Percentiles rank a stretch among this genome's conserved stretches.
phyloP scores from a whole-genome alignment of 2,113 vertebrate genomes.

The Centropus unirufus region DNA sequence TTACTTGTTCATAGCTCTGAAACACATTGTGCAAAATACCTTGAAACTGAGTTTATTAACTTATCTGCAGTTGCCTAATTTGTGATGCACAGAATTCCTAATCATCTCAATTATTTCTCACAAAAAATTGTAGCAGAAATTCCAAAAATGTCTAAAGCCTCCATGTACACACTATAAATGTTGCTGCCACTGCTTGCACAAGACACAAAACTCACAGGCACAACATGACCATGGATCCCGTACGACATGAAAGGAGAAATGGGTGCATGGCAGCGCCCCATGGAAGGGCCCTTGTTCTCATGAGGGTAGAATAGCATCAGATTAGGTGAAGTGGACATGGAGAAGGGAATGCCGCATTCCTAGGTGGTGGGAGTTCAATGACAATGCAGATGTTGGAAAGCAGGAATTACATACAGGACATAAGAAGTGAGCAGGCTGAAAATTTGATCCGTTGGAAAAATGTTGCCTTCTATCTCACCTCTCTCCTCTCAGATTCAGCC shows the following conservation, averaged over 20 bases:
- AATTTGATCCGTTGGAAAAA: background rate
- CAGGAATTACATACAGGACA: accelerated
- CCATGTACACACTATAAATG: background rate
- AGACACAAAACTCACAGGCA: background rate
- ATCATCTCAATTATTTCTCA: background rate
- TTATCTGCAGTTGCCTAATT: background rate
- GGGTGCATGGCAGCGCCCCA: accelerated
- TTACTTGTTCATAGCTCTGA: background rate
- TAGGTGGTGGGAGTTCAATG: accelerated
- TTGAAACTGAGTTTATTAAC: background rate
- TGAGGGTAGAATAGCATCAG: accelerated
- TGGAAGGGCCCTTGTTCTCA: background rate
- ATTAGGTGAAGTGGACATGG: accelerated
- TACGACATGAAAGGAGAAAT: background rate
- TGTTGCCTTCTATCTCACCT: accelerated
- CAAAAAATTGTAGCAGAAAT: background rate
- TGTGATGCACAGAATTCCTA: background rate
- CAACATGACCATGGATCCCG: accelerated
- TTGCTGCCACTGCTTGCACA: background rate
- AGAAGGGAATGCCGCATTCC: background rate
- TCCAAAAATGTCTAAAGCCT: background rate
- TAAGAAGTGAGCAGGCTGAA: too few species aligned
- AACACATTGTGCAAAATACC: conserved; percentile 1
- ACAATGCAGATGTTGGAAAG: background rate
- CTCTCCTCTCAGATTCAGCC: background rate